These are phyloP conservation scores for Ephialtes manifestator DNA, from an alignment of 2,888 invertebrate genomes.

Conservation along the genomic window DNA sequence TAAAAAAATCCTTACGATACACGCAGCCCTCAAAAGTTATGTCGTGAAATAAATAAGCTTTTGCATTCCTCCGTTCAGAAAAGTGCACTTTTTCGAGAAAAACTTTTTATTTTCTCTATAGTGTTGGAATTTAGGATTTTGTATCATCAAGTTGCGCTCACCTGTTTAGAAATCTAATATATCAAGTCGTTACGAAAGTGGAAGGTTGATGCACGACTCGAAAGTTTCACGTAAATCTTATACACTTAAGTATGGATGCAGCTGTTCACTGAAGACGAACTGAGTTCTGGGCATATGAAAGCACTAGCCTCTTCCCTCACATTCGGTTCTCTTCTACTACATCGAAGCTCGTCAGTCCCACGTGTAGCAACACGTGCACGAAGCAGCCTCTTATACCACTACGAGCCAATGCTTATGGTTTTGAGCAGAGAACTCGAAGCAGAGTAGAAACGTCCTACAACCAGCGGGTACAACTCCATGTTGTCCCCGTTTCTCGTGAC, in stretches of 20 bases:
- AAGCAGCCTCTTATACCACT: background rate
- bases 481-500: conserved; percentile 17
- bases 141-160: too few relatives aligned
- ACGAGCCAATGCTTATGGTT: background rate
- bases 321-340: background rate
- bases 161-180: conserved; percentile 46
- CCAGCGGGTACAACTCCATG: background rate
- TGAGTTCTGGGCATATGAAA: conserved; percentile 12
- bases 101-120: too few relatives aligned
- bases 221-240: conserved; percentile 43
- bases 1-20: too few relatives aligned
- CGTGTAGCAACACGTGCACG: conserved; percentile 39
- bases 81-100: too few relatives aligned
- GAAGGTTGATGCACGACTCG: conserved; percentile 23
- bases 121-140: too few relatives aligned
- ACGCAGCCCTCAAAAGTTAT: too few relatives aligned
- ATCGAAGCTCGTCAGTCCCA: conserved; percentile 4
- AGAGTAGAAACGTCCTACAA: background rate
- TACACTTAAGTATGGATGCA: conserved; percentile 38
- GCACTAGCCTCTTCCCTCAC: background rate
- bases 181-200: conserved; percentile 37
- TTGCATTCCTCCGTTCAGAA: too few relatives aligned
- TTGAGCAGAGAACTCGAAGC: background rate
- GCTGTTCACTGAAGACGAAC: conserved; percentile 43
- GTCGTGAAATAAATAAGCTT: too few relatives aligned